Conservation (phyloP, 1,140 invertebrate genomes). For the Euwallacea similis region DNA sequence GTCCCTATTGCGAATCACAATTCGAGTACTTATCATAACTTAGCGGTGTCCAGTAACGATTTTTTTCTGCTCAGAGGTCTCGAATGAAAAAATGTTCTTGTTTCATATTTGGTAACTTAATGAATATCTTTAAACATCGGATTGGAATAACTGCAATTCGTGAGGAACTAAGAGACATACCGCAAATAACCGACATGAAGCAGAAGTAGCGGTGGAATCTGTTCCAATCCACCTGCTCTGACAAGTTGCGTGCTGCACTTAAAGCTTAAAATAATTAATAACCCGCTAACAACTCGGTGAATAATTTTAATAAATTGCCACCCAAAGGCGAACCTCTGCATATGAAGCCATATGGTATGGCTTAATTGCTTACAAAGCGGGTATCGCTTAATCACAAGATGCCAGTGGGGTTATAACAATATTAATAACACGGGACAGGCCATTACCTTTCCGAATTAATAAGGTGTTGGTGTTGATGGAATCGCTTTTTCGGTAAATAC, state of each 20-base stretch:
- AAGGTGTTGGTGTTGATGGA: not conserved
- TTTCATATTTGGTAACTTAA: no score
- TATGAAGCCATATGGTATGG: slow-evolving; percentile 27
- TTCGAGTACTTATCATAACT: no score
- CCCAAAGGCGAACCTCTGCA: slow-evolving; percentile 29
- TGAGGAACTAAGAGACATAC: not conserved
- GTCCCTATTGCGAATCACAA: no score
- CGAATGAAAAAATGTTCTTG: no score
- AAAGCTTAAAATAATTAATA: slow-evolving; percentile 32
- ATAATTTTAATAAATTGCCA: slow-evolving; percentile 35
- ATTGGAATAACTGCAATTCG: not conserved
- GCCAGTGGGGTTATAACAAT: slow-evolving; percentile 3
- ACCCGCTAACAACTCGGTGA: slow-evolving; percentile 29
- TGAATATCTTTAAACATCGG: not conserved
- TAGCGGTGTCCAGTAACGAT: no score
- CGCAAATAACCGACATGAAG: not conserved
- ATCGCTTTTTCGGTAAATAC: not conserved
- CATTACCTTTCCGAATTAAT: slow-evolving; percentile 7
- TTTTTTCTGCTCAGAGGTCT: no score
- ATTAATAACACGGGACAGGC: slow-evolving; percentile 11
- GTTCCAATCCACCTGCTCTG: slow-evolving; percentile 23
- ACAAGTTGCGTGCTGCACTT: slow-evolving; percentile 28
- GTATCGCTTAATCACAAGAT: slow-evolving; percentile 13
- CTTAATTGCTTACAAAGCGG: slow-evolving; percentile 28
- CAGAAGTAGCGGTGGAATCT: slow-evolving; percentile 9